Percentiles rank a stretch among this genome's conserved stretches.
Conservation (phyloP, 2,888 invertebrate species). For the Cactoblastis cactorum region DNA sequence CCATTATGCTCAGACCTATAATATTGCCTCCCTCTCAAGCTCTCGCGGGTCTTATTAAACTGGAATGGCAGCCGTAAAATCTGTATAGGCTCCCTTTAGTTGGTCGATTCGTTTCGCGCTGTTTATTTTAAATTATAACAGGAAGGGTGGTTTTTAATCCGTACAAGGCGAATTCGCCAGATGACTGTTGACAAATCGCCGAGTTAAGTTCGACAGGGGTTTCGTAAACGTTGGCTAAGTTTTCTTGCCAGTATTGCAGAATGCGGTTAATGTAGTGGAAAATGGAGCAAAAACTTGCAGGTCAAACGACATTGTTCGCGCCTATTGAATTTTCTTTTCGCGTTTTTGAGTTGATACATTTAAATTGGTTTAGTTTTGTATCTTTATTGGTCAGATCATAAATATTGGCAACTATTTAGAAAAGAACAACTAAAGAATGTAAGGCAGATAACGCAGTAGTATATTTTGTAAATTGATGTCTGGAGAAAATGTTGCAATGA, state of each 20-base stretch:
- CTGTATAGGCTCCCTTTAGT: slow-evolving; percentile 41
- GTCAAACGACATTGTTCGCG: neutral
- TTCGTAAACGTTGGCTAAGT: neutral
- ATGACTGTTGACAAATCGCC: slow-evolving; percentile 27
- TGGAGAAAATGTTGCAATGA: too few relatives aligned
- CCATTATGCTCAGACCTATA: too few relatives aligned
- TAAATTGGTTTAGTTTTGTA: neutral
- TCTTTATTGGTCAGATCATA: too few relatives aligned
- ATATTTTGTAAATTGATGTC: too few relatives aligned
- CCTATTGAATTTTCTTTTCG: neutral
- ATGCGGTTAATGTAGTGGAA: slow-evolving; percentile 3
- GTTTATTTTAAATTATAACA: slow-evolving; percentile 75
- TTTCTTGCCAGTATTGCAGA: slow-evolving; percentile 2
- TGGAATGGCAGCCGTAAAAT: slow-evolving; percentile 26
- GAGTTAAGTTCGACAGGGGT: slow-evolving; percentile 9
- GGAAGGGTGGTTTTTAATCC: slow-evolving; percentile 52
- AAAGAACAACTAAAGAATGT: too few relatives aligned
- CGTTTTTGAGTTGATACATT: neutral
- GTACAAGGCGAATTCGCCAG: slow-evolving; percentile 27
- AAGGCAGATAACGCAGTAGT: too few relatives aligned
- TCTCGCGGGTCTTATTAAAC: slow-evolving; percentile 16
- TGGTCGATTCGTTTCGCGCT: slow-evolving; percentile 69
- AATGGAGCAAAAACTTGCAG: slow-evolving; percentile 1
- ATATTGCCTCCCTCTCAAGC: slow-evolving; percentile 33
- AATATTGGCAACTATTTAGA: too few relatives aligned